Conservation (phyloP, 2,797 vertebrate genomes). For the Myotis pilosus region DNA sequence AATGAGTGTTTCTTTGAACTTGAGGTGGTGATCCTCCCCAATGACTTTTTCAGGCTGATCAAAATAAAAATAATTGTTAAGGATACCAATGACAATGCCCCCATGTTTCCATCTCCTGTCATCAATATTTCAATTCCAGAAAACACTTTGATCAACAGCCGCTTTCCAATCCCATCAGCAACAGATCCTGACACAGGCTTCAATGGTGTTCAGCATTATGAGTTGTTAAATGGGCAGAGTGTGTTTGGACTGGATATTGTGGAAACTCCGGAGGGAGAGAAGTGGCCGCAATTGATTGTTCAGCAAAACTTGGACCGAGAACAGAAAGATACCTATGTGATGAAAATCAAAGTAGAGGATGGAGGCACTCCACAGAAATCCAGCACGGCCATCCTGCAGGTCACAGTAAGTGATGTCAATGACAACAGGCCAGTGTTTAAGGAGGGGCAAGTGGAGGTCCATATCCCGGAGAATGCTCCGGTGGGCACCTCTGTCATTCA, state of each 20-base stretch:
- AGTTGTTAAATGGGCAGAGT: slow-evolving; percentile 96
- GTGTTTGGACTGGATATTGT: slow-evolving; percentile 99
- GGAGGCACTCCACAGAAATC: slow-evolving; percentile 98
- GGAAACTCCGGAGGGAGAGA: slow-evolving; percentile 98
- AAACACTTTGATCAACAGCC: slow-evolving; percentile 99
- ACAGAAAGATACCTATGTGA: slow-evolving; percentile 99
- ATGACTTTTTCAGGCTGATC: slow-evolving; percentile 99
- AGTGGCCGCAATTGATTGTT: slow-evolving; percentile 99
- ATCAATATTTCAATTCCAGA: slow-evolving; percentile 99
- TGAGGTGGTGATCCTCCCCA: slow-evolving; percentile 98
- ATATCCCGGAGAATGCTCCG: slow-evolving; percentile 96
- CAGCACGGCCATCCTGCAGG: slow-evolving; percentile 99
- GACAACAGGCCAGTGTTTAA: slow-evolving; percentile 98
- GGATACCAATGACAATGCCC: slow-evolving; percentile 99
- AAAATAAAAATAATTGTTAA: slow-evolving; percentile 99
- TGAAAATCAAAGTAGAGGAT: slow-evolving; percentile 99
- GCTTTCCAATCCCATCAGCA: slow-evolving; percentile 98
- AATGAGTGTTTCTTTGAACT: slow-evolving; percentile 99
- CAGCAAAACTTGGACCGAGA: slow-evolving; percentile 98
- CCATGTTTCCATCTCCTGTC: slow-evolving; percentile 99
- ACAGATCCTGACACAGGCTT: slow-evolving; percentile 98
- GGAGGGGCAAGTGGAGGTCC: slow-evolving; percentile 97
- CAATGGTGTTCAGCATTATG: slow-evolving; percentile 98
- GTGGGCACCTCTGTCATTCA: slow-evolving; percentile 97
- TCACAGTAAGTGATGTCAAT: slow-evolving; percentile 98